These are phyloP conservation scores for Triplophysa siluroides DNA, from an alignment of 2,113 vertebrate genomes.

Conservation along the genomic window DNA sequence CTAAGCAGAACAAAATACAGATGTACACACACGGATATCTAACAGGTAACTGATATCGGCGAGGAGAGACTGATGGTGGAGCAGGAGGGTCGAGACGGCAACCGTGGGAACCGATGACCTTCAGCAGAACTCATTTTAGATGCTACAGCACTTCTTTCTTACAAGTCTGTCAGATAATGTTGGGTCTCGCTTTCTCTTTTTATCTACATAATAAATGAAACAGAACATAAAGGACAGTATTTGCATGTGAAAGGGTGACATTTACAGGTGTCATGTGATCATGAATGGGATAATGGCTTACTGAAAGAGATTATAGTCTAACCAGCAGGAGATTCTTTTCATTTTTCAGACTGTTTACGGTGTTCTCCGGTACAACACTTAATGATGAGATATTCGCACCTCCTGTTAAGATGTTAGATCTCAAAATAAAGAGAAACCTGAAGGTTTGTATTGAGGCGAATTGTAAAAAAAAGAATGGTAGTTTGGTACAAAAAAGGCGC, in stretches of 20 bases:
- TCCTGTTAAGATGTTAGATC: slow-evolving; percentile 1
- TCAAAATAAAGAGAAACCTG: not conserved
- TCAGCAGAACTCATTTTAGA: not conserved
- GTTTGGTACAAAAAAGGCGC: no score
- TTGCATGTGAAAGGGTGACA: slow-evolving; percentile 29
- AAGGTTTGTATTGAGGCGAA: not conserved
- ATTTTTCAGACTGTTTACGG: not conserved
- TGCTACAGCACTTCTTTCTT: slow-evolving; percentile 4
- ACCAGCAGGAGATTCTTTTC: no score
- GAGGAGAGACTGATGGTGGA: slow-evolving; percentile 28
- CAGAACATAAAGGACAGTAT: slow-evolving; percentile 20
- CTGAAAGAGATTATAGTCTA: not conserved
- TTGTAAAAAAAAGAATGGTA: not conserved
- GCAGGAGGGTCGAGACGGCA: slow-evolving; percentile 7
- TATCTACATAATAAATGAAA: not conserved
- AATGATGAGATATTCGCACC: not conserved
- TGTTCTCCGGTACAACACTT: not conserved
- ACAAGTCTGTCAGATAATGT: not conserved
- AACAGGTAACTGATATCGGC: slow-evolving; percentile 32
- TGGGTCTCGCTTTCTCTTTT: not conserved
- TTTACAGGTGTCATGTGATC: slow-evolving; percentile 40
- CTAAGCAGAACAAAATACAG: not conserved
- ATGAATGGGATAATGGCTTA: slow-evolving; percentile 18
- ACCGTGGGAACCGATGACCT: slow-evolving; percentile 38
- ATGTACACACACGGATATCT: not conserved